Percentiles rank a stretch among this genome's conserved stretches.
Evolutionary conservation across 2,797 vertebrate genomes (phyloP).

Genomic region (Cuculus canorus): DNA sequence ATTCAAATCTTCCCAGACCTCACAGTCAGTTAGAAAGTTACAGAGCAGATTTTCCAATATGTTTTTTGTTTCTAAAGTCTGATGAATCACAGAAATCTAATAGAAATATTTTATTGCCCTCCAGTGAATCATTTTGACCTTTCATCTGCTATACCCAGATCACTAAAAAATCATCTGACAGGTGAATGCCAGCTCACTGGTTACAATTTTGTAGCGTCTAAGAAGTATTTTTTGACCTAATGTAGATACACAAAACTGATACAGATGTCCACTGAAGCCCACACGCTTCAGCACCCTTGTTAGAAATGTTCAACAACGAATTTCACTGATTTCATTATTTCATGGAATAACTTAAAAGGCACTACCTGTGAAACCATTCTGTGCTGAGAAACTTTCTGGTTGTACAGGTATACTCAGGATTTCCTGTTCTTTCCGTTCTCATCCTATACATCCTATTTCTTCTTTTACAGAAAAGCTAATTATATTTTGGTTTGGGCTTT

Average conservation of each 20-base stretch:
- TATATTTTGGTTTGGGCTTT: neutral
- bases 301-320: neutral
- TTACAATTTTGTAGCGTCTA: neutral
- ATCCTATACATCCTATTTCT: neutral
- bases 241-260: neutral
- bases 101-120: neutral
- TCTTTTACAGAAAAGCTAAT: neutral
- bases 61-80: neutral
- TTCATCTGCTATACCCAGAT: neutral
- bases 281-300: rapidly evolving
- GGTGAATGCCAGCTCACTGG: neutral
- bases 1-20: neutral
- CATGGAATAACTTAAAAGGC: neutral
- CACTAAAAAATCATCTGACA: neutral
- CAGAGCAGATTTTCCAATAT: neutral
- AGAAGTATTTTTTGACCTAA: neutral
- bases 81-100: neutral
- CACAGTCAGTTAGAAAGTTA: neutral
- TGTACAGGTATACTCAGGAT: neutral
- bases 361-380: neutral
- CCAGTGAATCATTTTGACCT: neutral
- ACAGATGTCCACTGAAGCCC: neutral
- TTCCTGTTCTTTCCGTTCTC: neutral
- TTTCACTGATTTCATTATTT: neutral
- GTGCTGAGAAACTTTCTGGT: neutral